phyloP scores from a whole-genome alignment of 2,113 vertebrate genomes.

The Coregonus clupeaformis region DNA sequence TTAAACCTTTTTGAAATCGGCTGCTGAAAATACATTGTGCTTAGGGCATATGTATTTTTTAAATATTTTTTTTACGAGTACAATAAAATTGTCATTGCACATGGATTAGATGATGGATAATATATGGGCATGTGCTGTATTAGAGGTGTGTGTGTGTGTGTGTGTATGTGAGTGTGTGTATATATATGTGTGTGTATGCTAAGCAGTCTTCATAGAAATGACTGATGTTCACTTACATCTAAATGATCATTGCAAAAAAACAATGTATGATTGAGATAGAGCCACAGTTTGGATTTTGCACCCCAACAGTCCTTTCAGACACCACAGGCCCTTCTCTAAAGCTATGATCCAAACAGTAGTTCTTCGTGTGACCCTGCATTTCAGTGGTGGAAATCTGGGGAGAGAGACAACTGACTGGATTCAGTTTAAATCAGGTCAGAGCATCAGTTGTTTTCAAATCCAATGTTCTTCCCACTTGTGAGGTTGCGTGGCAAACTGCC shows the following conservation, averaged over 20 bases:
- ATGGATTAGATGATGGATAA: conserved; percentile 69
- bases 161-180: not conserved
- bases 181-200: not conserved
- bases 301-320: not conserved
- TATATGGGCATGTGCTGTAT: conserved; percentile 40
- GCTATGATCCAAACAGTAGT: not conserved
- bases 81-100: conserved; percentile 83
- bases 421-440: conserved; percentile 20
- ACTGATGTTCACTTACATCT: not conserved
- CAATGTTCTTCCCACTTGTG: conserved; percentile 1
- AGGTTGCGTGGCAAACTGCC: conserved; percentile 16
- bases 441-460: not conserved
- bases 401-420: conserved; percentile 10
- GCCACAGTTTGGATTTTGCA: not conserved
- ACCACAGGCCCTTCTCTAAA: not conserved
- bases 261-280: too few relatives aligned
- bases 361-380: not conserved
- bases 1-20: conserved; percentile 84
- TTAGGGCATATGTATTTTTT: too few relatives aligned
- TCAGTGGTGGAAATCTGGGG: not conserved
- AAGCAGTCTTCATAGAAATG: not conserved
- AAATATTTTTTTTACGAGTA: conserved; percentile 90
- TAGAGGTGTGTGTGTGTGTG: not conserved
- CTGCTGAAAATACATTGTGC: conserved; percentile 87
- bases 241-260: not conserved